A percentile compares a stretch with the other conserved stretches of the same genome.
Evolutionary conservation across 2,113 vertebrate species (phyloP).

Genomic region (Bucco capensis): DNA sequence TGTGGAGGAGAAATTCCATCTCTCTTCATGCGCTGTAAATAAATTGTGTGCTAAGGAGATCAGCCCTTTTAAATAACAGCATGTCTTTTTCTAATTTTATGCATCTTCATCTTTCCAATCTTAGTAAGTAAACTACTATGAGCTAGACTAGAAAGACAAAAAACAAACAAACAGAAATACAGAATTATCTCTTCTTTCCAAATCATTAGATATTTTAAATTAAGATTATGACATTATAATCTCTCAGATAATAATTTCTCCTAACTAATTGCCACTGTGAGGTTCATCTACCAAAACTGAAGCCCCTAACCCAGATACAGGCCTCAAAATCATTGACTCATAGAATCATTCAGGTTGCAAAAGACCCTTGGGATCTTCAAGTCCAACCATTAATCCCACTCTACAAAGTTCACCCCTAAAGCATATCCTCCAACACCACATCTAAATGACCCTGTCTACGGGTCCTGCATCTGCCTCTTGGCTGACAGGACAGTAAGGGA

Average conservation of each 20-base stretch:
- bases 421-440: no score
- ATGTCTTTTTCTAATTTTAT: neutral
- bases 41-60: neutral
- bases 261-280: neutral
- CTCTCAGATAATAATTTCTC: neutral
- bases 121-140: neutral
- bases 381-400: no score
- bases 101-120: neutral
- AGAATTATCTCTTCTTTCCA: neutral
- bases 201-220: constrained; percentile 1
- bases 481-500: neutral
- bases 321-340: neutral
- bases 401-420: no score
- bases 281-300: neutral
- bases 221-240: neutral
- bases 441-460: no score
- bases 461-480: neutral
- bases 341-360: no score
- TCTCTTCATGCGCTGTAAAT: neutral
- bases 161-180: neutral
- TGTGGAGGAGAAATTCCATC: neutral
- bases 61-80: neutral
- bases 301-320: neutral
- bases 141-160: neutral
- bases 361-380: no score